Base-by-base conservation (phyloP, 2,113 vertebrate species). In the Bostrychus sinensis region DNA sequence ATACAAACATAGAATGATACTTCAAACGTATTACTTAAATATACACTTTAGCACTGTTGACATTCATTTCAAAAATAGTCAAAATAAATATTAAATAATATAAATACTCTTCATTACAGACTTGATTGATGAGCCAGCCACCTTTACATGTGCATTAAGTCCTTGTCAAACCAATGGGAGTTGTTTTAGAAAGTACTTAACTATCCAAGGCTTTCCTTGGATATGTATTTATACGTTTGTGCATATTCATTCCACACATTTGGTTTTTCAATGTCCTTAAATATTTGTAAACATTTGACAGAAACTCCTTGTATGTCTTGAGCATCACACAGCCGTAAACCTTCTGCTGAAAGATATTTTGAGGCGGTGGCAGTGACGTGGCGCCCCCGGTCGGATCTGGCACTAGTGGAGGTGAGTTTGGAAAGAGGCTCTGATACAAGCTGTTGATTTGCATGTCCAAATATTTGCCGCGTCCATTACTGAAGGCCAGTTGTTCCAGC, bases 331-430 rank as follows among this genome's bases (percentile, higher is more conserved):
- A 93, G 62, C 91, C 92, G 2, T 93, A 92, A 22, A 92, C 81
- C 76, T 93, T 93, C 83, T 93, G 91, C 76, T 92, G 91, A 79
- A 93, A 93, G 51, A 86, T 37, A 34, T 91, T 92, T 72, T 89
- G 87, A 3, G 89, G 60, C 0, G 83, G 84, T 5, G 89, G 88
- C 58, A 90, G 63, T 60, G 72, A 62, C 0, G 86, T 89, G 0
- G 88, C 70, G 3, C 71, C 64, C 4, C 61, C 81, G 0, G 75
- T 81, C 0, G 85, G 86, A 38, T 90, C 86, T 1, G 77, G 80
- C 5, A 80, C 14, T 1, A 3, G 0, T 82, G 85, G 62, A 87
- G 67, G 62, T 4, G 48, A 51, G 48, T 93, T 93, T 20, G 92
- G 91, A 80, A 86, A 88, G 63, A 90, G 30, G 17, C 38, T 61